Base-by-base conservation (phyloP, 2,797 vertebrate species). In the Taeniopygia guttata region DNA sequence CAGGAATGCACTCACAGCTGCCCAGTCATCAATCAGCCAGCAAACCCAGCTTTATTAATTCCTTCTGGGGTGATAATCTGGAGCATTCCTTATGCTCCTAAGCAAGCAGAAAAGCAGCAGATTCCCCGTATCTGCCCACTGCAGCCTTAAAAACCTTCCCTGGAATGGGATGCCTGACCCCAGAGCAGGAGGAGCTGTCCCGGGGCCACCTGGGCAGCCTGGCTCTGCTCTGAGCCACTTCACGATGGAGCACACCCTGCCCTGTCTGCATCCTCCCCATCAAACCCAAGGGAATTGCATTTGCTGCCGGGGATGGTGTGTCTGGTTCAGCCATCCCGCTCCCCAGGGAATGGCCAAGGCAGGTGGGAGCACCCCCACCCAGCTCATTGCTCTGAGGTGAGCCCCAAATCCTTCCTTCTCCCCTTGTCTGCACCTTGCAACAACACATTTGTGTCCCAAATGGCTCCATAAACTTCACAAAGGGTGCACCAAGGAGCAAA, bases 351-450 rank as follows among this genome's bases (percentile, higher is more conserved):
- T 0, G 13, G 62, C 67, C 54, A 11, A 21, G 48, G 40, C 56
- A 85, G 17, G 10, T 0, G 13, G 64, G 34, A 87, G 40, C 43
- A 40, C 0, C 13, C 3, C 9, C 1, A 4, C 1, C 0, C n/a
- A 55, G 16, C 42, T 73, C 16, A 13, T 4, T 40, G 6, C 2
- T 18, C 40, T 9, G 15, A 55, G 77, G 59, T 3, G 20, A 87
- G 32, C 72, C 67, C 64, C 87, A 58, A 66, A 80, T 6, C 43
- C 36, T 56, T 36, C 75, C 75, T 63, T n/a, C 29, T 75, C 16
- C 25, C 13, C 27, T 27, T 15, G 64, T n/a, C 9, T 17, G 27
- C 43, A 12, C 49, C 64, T 66, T 7, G 20, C 48, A 46, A 17
- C 16, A 21, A 15, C 20, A 13, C 25, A 13, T 3, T 36, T 7